Conservation (phyloP, 2,797 vertebrate genomes). For the Poeciliopsis infans region DNA sequence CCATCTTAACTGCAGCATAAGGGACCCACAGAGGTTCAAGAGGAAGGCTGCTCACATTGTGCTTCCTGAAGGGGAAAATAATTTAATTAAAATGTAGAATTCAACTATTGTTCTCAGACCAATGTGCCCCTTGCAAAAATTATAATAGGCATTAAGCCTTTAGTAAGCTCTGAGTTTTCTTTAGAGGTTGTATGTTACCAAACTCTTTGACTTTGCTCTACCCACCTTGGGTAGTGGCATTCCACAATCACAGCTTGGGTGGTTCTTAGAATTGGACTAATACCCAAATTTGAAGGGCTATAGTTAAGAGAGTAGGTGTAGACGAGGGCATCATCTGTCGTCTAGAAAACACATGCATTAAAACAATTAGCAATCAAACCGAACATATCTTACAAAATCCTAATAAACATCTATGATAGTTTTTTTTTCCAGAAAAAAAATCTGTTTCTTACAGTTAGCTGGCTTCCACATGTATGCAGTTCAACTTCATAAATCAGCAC, state of each 20-base stretch:
- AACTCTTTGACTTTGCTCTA: not conserved
- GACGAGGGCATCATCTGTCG: conserved; percentile 52
- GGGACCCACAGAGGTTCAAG: conserved; percentile 73
- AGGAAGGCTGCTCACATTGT: conserved; percentile 77
- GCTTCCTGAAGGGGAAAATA: conserved; percentile 54
- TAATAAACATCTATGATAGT: not conserved
- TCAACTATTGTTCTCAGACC: not conserved
- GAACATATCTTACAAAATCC: not conserved
- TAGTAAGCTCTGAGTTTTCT: not conserved
- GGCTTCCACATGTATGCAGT: conserved; percentile 69
- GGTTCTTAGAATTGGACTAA: conserved; percentile 61
- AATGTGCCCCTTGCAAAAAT: not conserved
- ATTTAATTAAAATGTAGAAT: conserved; percentile 12
- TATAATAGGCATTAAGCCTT: not conserved
- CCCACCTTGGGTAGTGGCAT: conserved; percentile 79
- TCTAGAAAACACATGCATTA: conserved; percentile 48
- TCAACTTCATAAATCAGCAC: conserved; percentile 64
- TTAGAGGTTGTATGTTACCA: not conserved
- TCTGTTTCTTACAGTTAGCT: conserved; percentile 37
- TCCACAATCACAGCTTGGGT: conserved; percentile 59
- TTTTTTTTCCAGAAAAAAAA: not conserved
- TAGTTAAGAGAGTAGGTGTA: conserved; percentile 72
- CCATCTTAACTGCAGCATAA: conserved; percentile 60
- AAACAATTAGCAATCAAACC: conserved; percentile 5
- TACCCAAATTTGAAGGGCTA: conserved; percentile 28